phyloP scores from a whole-genome alignment of 2,797 vertebrate genomes.

The Hirundo rustica region DNA sequence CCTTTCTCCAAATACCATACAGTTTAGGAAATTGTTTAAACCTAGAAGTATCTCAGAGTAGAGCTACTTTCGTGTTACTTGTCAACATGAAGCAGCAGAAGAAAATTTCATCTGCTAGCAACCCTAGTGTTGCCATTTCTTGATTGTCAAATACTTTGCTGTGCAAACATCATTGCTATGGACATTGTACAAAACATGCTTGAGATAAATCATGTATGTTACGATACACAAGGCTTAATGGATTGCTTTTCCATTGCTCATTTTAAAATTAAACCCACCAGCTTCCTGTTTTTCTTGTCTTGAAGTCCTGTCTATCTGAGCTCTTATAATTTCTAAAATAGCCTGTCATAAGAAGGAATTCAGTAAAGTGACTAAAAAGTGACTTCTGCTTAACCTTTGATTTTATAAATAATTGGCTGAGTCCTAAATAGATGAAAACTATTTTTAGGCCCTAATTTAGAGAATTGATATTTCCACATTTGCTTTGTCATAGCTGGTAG shows the following conservation, averaged over 20 bases:
- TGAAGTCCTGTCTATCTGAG: conserved; percentile 4
- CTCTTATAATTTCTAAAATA: conserved; percentile 26
- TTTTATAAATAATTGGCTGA: conserved; percentile 43
- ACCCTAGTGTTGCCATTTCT: not conserved
- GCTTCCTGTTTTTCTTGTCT: conserved; percentile 60
- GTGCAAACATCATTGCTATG: not conserved
- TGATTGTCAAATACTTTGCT: not conserved
- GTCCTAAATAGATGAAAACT: conserved; percentile 37
- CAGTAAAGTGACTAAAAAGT: conserved; percentile 24
- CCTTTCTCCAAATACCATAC: not conserved
- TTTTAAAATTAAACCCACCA: conserved; percentile 21
- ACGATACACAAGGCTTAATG: conserved; percentile 16
- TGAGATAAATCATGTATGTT: conserved; percentile 24
- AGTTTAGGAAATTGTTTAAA: not conserved
- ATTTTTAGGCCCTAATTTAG: conserved; percentile 59
- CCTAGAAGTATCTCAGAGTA: not conserved
- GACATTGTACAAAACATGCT: not conserved
- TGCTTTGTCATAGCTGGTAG: conserved; percentile 40
- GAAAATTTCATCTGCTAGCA: not conserved
- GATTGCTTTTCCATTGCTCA: conserved; percentile 53
- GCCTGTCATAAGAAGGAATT: conserved; percentile 44
- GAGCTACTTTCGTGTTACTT: not conserved
- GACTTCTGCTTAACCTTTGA: conserved; percentile 50
- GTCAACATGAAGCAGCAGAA: not conserved
- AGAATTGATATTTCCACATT: conserved; percentile 60